Base-by-base conservation (phyloP, 2,797 vertebrate species). In the Pantherophis alleghaniensis region DNA sequence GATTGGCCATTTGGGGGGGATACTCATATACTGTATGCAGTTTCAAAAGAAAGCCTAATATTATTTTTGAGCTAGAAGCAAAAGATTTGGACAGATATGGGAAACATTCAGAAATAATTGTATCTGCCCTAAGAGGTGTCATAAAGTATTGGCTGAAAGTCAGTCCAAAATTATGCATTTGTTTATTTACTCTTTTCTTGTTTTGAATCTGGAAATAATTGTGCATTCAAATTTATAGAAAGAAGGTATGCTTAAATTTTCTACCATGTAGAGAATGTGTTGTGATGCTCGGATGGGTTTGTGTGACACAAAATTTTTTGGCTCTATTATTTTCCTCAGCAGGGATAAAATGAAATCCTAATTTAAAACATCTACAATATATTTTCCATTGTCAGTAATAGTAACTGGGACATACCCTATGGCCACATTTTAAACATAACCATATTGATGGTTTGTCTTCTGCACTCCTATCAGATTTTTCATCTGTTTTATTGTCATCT, bases 351-450 rank as follows among this genome's bases (percentile, higher is more conserved):
- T 20, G 89, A 86, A 66, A 92, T 90, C 11, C 91, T 93, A 26
- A 42, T 61, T 66, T 53, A n/a, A 53, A 66, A n/a, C 20, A 47
- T 47, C 28, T 20, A 26, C 51, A 37, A n/a, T 24, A 93, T 9
- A 28, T 74, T 88, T 91, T 1, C 2, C 93, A 89, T 69, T 13
- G 60, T 11, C 32, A 51, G 89, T 1, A 74, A 95, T 94, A 94
- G 86, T 32, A 93, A 95, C 88, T 22, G 88, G 94, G 47, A 95
- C 91, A 97, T 98, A 99, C 99, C 97, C 98, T 98, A 93, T 99
- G 98, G 90, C 99, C 99, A 95, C 99, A 99, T 98, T 99, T 99
- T 94, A 99, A 98, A 97, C 99, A 99, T 94, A 99, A 97, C 99
- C 99, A 99, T 95, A 99, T 92, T 0, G 96, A 95, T 74, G 97